Percentiles rank a stretch among this genome's conserved stretches.
These are phyloP conservation scores for Nesoenas mayeri DNA, from an alignment of 2,113 vertebrate genomes.

Conservation along the genomic window DNA sequence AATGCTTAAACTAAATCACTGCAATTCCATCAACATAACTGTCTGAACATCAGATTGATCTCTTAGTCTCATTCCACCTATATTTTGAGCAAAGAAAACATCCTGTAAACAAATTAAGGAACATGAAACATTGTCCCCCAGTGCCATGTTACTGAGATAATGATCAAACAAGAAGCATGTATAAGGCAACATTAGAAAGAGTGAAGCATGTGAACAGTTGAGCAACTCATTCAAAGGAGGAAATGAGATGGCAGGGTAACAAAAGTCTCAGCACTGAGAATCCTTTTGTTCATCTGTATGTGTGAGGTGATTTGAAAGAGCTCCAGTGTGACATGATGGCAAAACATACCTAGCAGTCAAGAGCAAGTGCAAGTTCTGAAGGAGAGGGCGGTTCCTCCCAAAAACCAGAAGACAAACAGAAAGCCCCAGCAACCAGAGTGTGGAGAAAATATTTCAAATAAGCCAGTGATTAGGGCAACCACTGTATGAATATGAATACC, in stretches of 20 bases:
- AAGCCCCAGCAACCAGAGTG: background rate
- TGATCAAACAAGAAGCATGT: background rate
- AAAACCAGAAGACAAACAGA: background rate
- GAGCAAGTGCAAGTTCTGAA: background rate
- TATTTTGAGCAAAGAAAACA: background rate
- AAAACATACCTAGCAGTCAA: background rate
- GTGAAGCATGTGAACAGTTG: background rate
- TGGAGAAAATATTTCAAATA: background rate
- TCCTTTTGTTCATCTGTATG: background rate
- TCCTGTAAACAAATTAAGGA: background rate
- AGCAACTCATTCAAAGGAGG: background rate
- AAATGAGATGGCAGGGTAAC: background rate
- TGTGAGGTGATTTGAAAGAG: background rate
- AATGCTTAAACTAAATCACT: background rate
- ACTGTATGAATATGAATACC: background rate
- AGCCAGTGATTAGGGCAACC: background rate
- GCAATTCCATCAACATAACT: background rate
- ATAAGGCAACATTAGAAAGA: background rate
- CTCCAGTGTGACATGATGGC: background rate
- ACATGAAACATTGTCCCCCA: background rate
- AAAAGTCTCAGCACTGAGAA: background rate
- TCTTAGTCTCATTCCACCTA: background rate
- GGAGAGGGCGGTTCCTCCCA: accelerated
- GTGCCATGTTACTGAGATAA: background rate
- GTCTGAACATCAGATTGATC: background rate